These are phyloP conservation scores for Nylanderia fulva DNA, from an alignment of 1,140 invertebrate species.

Conservation along the genomic window DNA sequence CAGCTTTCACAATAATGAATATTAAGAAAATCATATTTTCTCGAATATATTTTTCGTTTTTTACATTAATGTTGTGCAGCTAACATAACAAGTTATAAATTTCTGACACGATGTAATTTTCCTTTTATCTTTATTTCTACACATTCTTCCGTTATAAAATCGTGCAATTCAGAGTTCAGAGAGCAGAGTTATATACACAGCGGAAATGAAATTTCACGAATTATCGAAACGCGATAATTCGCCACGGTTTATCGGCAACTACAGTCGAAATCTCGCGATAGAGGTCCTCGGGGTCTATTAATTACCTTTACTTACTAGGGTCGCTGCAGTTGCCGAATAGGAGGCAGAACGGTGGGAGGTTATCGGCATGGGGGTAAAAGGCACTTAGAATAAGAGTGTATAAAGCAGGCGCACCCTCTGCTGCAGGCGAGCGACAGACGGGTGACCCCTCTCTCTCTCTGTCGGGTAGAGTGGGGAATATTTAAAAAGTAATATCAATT, in stretches of 20 bases:
- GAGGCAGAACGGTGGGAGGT: conserved; percentile 42
- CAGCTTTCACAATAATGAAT: not conserved
- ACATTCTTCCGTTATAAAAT: not conserved
- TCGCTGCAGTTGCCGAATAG: conserved; percentile 35
- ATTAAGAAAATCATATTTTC: not conserved
- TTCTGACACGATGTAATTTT: not conserved
- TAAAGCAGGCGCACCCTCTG: conserved; percentile 79
- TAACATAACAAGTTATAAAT: not conserved
- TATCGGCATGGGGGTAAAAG: conserved; percentile 78
- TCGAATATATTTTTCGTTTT: not conserved
- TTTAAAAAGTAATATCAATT: conserved; percentile 87
- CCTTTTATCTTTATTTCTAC: not conserved
- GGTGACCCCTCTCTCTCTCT: conserved; percentile 68
- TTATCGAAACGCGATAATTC: conserved; percentile 76
- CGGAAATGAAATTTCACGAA: conserved; percentile 48
- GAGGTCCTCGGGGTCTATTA: conserved; percentile 82
- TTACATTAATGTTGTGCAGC: not conserved
- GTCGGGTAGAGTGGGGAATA: conserved; percentile 82
- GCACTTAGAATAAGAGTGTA: conserved; percentile 81
- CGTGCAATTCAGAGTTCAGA: not conserved
- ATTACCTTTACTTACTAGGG: conserved; percentile 80
- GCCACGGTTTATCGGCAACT: conserved; percentile 78
- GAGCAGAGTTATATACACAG: conserved; percentile 24
- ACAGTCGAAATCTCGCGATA: conserved; percentile 74
- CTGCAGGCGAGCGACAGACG: conserved; percentile 78